Conservation (phyloP, 2,113 vertebrate species). For the Pituophis catenifer region DNA sequence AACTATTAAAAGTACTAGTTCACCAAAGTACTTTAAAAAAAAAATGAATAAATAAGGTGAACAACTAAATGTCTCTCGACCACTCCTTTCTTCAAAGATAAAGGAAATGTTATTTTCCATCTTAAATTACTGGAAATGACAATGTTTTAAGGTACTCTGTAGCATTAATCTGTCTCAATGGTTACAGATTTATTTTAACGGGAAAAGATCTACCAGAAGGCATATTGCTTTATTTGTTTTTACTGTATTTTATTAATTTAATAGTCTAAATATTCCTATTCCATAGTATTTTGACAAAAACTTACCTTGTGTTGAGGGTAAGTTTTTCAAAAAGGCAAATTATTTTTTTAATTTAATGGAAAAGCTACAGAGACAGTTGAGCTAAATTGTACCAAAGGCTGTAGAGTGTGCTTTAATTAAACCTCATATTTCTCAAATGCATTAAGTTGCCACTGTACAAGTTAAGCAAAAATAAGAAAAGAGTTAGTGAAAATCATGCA, state of each 20-base stretch:
- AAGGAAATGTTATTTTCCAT: conserved; percentile 56
- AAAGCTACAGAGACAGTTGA: conserved; percentile 50
- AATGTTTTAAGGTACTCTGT: conserved; percentile 64
- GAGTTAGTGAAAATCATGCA: conserved; percentile 82
- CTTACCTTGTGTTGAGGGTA: not conserved
- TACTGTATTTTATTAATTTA: conserved; percentile 60
- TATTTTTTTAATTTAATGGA: conserved; percentile 46
- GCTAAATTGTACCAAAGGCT: conserved; percentile 64
- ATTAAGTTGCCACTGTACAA: conserved; percentile 74
- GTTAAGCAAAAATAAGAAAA: conserved; percentile 72
- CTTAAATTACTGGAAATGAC: conserved; percentile 43
- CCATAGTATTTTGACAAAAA: conserved; percentile 38
- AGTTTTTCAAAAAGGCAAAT: conserved; percentile 55
- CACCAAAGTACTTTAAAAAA: conserved; percentile 62
- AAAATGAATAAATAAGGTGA: conserved; percentile 64
- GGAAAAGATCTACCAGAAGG: conserved; percentile 55
- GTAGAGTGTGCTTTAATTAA: conserved; percentile 68
- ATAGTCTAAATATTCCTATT: conserved; percentile 51
- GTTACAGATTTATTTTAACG: conserved; percentile 55
- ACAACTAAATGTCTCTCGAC: conserved; percentile 52
- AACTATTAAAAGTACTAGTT: conserved; percentile 70
- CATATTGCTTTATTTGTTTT: conserved; percentile 64
- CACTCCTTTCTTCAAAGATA: conserved; percentile 53
- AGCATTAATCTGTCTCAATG: conserved; percentile 61
- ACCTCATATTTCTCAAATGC: conserved; percentile 67